Percentiles rank a stretch among this genome's conserved stretches.
Evolutionary conservation across 2,888 invertebrate species (phyloP).

Genomic region (Spodoptera exigua): DNA sequence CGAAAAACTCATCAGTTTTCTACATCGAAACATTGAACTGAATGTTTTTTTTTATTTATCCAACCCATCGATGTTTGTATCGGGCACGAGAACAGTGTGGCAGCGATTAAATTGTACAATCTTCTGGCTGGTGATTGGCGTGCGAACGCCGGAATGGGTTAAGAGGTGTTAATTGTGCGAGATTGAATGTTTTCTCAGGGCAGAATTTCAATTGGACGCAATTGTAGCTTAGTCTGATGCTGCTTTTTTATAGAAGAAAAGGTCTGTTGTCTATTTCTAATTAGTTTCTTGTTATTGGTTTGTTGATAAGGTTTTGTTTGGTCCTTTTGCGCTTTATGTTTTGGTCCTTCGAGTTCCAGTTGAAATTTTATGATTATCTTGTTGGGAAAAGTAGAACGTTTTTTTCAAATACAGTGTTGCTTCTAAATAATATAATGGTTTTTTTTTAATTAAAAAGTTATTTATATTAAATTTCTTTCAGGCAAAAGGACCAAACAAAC

Average conservation of each 20-base stretch:
- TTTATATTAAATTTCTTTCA: not conserved
- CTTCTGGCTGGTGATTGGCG: slow-evolving; percentile 80
- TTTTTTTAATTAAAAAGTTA: not conserved
- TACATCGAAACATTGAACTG: too few species aligned
- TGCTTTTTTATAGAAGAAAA: slow-evolving; percentile 48
- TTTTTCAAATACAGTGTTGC: too few species aligned
- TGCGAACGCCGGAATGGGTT: slow-evolving; percentile 88
- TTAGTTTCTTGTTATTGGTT: too few species aligned
- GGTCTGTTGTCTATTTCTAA: slow-evolving; percentile 27
- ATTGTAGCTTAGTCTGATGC: slow-evolving; percentile 69
- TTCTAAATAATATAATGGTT: too few species aligned
- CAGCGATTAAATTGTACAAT: slow-evolving; percentile 77
- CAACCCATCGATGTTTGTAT: slow-evolving; percentile 48
- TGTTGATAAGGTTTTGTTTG: too few species aligned
- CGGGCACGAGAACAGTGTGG: slow-evolving; percentile 53
- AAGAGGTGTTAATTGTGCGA: slow-evolving; percentile 90
- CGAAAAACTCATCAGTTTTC: too few species aligned
- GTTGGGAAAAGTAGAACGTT: too few species aligned
- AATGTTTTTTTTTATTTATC: slow-evolving; percentile 1
- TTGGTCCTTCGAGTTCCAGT: too few species aligned
- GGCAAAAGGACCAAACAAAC: not conserved
- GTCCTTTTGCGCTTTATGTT: too few species aligned
- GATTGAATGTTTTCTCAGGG: slow-evolving; percentile 90
- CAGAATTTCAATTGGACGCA: slow-evolving; percentile 87
- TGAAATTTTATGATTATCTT: not conserved